These are phyloP conservation scores for Coccyzus lansbergi DNA, from an alignment of 2,797 vertebrate genomes.

Conservation along the genomic window DNA sequence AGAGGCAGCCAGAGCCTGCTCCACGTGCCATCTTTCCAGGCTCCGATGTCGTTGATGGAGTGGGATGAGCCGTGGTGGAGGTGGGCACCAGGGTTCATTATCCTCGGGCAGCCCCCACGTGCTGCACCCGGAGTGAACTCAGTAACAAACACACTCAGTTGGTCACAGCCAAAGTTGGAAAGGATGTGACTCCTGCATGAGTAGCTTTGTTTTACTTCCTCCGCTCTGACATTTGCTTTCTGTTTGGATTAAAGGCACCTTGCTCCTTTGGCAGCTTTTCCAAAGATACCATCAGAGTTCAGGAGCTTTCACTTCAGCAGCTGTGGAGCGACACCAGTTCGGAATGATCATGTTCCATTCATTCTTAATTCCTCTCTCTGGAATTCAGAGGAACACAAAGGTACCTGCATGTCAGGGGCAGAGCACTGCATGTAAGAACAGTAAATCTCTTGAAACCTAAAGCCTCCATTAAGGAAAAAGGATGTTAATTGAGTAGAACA, in stretches of 20 bases:
- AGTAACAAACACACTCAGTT: rapidly evolving
- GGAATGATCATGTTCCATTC: too few relatives aligned
- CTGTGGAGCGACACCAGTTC: neutral
- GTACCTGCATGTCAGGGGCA: neutral
- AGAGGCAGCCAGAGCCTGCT: too few relatives aligned
- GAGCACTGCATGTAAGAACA: neutral
- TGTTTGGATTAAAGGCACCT: neutral
- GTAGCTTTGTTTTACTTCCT: neutral
- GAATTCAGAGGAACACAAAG: neutral
- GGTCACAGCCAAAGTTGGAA: neutral
- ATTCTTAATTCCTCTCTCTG: neutral
- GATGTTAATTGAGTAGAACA: neutral
- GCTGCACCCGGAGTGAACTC: neutral
- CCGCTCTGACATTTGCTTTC: neutral
- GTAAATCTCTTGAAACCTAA: neutral
- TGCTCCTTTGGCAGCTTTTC: neutral
- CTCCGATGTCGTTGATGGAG: rapidly evolving
- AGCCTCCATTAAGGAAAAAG: neutral
- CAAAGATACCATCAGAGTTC: neutral
- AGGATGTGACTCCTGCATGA: constrained; percentile 16
- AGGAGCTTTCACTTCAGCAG: neutral
- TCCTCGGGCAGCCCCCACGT: neutral
- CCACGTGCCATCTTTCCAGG: too few relatives aligned
- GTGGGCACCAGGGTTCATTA: neutral
- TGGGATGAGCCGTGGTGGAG: rapidly evolving